A percentile compares a stretch with the other conserved stretches of the same genome.
Conservation (phyloP, 2,797 vertebrate genomes). For the Urosaurus nigricauda region DNA sequence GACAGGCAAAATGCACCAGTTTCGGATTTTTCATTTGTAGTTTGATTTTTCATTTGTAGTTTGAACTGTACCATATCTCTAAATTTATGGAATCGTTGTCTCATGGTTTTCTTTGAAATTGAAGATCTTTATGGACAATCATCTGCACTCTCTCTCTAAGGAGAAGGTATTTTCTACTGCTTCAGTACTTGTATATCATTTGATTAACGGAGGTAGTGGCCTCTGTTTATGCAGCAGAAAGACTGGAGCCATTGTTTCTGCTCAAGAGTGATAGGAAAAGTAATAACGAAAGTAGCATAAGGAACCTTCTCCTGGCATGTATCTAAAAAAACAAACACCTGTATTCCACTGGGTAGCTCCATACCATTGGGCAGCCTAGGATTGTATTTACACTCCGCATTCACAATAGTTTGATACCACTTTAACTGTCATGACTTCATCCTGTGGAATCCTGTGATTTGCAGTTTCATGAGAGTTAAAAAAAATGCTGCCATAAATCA, state of each 20-base stretch:
- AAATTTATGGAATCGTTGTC: background rate
- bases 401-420: no score
- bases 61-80: background rate
- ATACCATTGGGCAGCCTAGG: no score
- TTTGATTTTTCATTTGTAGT: background rate
- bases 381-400: no score
- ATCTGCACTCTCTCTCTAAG: rapidly evolving
- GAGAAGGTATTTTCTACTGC: background rate
- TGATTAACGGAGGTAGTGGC: background rate
- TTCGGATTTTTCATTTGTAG: background rate
- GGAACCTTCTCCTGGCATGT: background rate
- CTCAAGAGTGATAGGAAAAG: background rate
- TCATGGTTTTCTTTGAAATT: background rate
- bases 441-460: no score
- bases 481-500: no score
- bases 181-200: background rate
- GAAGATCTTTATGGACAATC: background rate
- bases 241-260: background rate
- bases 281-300: background rate
- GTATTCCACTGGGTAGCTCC: no score
- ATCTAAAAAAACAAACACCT: background rate
- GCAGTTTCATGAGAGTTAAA: no score
- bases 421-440: no score
- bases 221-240: conserved; percentile 14
- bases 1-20: background rate